phyloP scores from a whole-genome alignment of 2,113 vertebrate species.

The Pterocles orientalis region DNA sequence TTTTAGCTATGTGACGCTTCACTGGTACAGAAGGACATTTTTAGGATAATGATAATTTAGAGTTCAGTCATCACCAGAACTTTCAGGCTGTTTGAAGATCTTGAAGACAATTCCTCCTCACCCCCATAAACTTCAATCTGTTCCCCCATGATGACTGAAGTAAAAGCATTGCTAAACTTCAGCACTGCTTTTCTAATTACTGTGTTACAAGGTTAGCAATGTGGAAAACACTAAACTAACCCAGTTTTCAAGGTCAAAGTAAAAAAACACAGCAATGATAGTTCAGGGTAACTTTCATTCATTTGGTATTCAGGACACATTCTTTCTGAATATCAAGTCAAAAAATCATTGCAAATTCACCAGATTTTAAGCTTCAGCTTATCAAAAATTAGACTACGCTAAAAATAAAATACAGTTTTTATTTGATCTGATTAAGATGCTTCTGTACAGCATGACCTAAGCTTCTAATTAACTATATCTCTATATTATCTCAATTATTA shows the following conservation, averaged over 20 bases:
- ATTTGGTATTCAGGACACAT: background rate
- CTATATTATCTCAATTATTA: background rate
- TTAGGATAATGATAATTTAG: background rate
- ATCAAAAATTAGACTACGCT: conserved; percentile 12
- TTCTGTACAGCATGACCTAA: background rate
- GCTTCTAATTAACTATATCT: conserved; percentile 10
- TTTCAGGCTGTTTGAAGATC: background rate
- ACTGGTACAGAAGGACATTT: background rate
- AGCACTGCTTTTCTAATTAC: background rate
- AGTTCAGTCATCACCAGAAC: background rate
- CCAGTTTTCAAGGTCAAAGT: conserved; percentile 22
- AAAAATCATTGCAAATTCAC: conserved; percentile 47
- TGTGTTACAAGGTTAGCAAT: conserved; percentile 2
- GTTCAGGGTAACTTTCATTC: background rate
- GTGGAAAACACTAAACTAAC: background rate
- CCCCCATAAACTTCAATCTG: background rate
- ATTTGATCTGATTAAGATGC: conserved; percentile 19
- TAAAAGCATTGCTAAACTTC: background rate
- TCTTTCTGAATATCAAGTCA: conserved; percentile 41
- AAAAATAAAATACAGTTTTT: conserved; percentile 21
- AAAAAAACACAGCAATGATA: background rate
- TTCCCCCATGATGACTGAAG: background rate
- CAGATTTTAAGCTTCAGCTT: conserved; percentile 43
- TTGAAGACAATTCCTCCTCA: background rate
- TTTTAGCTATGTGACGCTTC: background rate